phyloP scores from a whole-genome alignment of 2,797 vertebrate genomes.

The Lepus oiostolus region DNA sequence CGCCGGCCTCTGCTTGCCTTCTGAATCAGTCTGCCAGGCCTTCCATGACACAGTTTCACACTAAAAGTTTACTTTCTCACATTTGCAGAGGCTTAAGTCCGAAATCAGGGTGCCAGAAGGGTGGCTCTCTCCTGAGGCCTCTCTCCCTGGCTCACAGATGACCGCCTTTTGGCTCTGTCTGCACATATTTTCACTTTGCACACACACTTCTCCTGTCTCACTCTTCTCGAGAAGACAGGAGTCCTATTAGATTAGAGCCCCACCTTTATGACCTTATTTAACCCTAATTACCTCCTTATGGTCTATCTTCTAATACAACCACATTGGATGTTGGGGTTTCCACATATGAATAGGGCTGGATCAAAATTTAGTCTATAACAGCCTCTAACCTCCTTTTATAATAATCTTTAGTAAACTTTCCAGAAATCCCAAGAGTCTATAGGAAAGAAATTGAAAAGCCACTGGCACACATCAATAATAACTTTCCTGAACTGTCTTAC shows the following conservation, averaged over 20 bases:
- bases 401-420: neutral
- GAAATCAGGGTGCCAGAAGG: neutral
- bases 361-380: neutral
- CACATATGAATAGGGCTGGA: too few species aligned
- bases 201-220: neutral
- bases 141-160: too few species aligned
- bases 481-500: neutral
- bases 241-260: neutral
- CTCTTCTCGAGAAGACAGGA: neutral
- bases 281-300: neutral
- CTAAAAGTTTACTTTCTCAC: neutral
- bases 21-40: neutral
- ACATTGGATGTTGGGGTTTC: neutral
- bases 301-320: neutral
- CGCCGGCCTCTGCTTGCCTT: too few species aligned
- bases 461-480: neutral
- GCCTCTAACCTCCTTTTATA: neutral
- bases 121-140: neutral
- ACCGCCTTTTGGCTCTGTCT: neutral
- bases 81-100: neutral
- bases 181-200: neutral
- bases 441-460: neutral
- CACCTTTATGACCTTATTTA: neutral
- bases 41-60: neutral
- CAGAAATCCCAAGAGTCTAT: neutral